A percentile compares a stretch with the other conserved stretches of the same genome.
Conservation (phyloP, 2,113 vertebrate genomes). For the Catharus minimus region DNA sequence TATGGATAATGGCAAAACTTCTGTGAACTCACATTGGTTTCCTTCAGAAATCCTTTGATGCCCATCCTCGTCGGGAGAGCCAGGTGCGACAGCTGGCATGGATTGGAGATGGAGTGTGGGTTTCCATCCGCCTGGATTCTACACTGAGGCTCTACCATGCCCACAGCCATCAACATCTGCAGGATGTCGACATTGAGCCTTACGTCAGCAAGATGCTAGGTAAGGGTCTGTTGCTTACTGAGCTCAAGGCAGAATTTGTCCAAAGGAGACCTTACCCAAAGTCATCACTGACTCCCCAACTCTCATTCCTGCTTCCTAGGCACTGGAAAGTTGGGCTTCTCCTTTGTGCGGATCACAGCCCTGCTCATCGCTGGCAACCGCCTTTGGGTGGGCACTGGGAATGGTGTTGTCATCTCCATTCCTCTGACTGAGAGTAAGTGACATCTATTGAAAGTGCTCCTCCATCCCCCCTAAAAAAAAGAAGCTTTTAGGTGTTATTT, state of each 20-base stretch:
- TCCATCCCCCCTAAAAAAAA: not conserved
- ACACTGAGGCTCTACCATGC: constrained; percentile 94
- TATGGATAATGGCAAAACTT: not conserved
- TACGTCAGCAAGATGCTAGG: constrained; percentile 99
- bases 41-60: constrained; percentile 92
- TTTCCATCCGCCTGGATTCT: constrained; percentile 95
- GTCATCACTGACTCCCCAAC: not conserved
- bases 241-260: not conserved
- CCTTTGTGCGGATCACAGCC: constrained; percentile 95
- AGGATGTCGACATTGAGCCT: constrained; percentile 97
- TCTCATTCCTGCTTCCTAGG: constrained; percentile 68
- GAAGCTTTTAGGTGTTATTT: not conserved
- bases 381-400: constrained; percentile 97
- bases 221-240: constrained; percentile 59
- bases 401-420: constrained; percentile 98
- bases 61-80: constrained; percentile 94
- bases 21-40: not conserved
- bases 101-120: constrained; percentile 97
- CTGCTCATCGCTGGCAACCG: constrained; percentile 95
- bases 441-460: not conserved
- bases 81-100: constrained; percentile 96
- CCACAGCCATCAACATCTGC: constrained; percentile 94
- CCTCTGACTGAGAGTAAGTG: constrained; percentile 95
- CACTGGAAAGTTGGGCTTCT: constrained; percentile 97
- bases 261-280: not conserved